Conservation (phyloP, 2,888 invertebrate species). For the Andricus quercusramuli region DNA sequence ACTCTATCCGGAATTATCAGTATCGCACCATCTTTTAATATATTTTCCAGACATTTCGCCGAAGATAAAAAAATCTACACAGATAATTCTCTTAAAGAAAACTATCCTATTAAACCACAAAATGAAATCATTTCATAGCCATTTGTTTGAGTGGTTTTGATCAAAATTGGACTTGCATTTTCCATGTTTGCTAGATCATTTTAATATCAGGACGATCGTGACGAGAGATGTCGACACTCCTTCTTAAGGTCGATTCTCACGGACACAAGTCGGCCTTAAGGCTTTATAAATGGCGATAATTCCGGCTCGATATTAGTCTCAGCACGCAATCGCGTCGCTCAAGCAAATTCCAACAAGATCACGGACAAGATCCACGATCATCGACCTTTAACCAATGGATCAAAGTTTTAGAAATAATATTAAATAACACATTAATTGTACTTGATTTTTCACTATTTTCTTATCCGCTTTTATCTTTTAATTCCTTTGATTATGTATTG, state of each 20-base stretch:
- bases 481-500: background rate
- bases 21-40: background rate
- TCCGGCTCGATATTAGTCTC: slow-evolving; percentile 48
- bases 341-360: slow-evolving; percentile 60
- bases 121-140: no score
- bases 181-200: slow-evolving; percentile 12
- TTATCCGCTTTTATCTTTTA: background rate
- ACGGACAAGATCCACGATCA: slow-evolving; percentile 51
- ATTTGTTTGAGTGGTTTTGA: slow-evolving; percentile 42
- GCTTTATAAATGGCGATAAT: slow-evolving; percentile 49
- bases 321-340: slow-evolving; percentile 45
- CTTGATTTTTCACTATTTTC: background rate
- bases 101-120: no score
- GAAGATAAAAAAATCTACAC: background rate
- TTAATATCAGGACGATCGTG: slow-evolving; percentile 32
- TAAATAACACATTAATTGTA: background rate
- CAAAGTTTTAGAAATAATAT: background rate
- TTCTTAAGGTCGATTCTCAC: slow-evolving; percentile 59
- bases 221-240: slow-evolving; percentile 55
- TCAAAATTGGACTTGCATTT: slow-evolving; percentile 31
- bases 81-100: no score
- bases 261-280: slow-evolving; percentile 59
- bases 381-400: slow-evolving; percentile 45
- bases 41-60: background rate
- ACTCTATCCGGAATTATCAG: slow-evolving; percentile 12